A percentile compares a stretch with the other conserved stretches of the same genome.
Evolutionary conservation across 2,888 invertebrate species (phyloP).

Genomic region (Agrochola lota): DNA sequence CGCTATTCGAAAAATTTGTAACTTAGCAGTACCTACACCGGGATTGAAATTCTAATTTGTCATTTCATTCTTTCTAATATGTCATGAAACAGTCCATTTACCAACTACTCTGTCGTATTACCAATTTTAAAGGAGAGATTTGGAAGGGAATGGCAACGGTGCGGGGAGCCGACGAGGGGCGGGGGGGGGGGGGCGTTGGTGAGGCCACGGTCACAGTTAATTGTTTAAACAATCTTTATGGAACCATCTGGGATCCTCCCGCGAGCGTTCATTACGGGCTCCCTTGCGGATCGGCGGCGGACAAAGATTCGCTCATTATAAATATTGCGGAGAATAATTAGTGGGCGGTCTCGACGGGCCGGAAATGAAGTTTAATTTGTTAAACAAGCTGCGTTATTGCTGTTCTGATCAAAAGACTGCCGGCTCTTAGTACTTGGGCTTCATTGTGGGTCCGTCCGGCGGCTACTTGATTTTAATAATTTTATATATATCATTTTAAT

Average conservation of each 20-base stretch:
- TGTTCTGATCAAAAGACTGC: constrained; percentile 13
- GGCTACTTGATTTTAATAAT: not conserved
- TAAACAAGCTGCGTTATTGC: constrained; percentile 43
- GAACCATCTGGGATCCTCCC: constrained; percentile 30
- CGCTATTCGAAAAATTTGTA: not conserved
- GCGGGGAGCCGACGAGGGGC: not conserved
- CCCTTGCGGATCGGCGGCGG: constrained; percentile 11
- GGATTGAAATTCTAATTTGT: no score
- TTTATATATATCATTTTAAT: no score
- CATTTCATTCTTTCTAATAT: no score
- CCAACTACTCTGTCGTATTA: constrained; percentile 5
- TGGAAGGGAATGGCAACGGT: constrained; percentile 14
- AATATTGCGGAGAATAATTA: constrained; percentile 54
- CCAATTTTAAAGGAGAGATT: constrained; percentile 30
- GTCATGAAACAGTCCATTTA: not conserved
- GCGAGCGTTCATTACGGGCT: constrained; percentile 37
- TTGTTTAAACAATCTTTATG: constrained; percentile 57
- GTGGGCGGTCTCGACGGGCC: constrained; percentile 19
- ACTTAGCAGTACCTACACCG: not conserved
- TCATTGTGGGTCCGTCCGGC: no score
- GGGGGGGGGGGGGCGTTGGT: not conserved
- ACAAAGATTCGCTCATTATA: constrained; percentile 54
- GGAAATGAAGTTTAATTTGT: constrained; percentile 43
- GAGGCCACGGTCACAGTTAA: constrained; percentile 40
- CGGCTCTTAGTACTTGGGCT: not conserved